phyloP scores from a whole-genome alignment of 2,113 vertebrate genomes.

The Syngnathus scovelli region DNA sequence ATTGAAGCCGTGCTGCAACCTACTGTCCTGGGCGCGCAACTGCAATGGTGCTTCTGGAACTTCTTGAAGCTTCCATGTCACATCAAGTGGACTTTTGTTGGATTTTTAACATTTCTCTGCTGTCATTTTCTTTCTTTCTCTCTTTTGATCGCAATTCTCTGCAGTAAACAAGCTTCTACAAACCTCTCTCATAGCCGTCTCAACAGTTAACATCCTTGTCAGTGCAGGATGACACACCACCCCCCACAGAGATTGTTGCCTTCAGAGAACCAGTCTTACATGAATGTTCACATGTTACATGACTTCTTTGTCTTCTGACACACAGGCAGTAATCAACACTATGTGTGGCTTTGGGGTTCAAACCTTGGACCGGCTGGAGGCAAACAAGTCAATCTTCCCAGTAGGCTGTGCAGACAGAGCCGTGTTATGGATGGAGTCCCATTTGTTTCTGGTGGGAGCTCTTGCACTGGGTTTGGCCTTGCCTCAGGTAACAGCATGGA shows the following conservation, averaged over 20 bases:
- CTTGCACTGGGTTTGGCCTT: conserved; percentile 69
- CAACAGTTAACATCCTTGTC: conserved; percentile 10
- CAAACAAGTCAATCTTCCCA: conserved; percentile 60
- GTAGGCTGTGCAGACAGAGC: conserved; percentile 70
- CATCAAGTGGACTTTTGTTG: conserved; percentile 7
- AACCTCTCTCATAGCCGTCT: conserved; percentile 15
- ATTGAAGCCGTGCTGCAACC: conserved; percentile 52
- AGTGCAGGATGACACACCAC: not conserved
- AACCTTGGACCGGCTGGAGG: conserved; percentile 58
- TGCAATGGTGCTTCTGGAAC: conserved; percentile 8
- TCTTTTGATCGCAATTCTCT: conserved; percentile 4
- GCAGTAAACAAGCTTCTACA: not conserved
- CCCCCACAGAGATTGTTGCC: not conserved
- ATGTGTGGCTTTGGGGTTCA: conserved; percentile 73
- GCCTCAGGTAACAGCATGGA: conserved; percentile 64
- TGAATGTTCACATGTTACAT: not conserved
- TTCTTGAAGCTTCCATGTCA: not conserved
- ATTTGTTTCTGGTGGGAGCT: conserved; percentile 68
- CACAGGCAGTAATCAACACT: conserved; percentile 69
- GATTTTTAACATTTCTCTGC: not conserved
- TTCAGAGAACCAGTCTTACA: not conserved
- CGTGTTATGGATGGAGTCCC: conserved; percentile 69
- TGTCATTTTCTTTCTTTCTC: not conserved
- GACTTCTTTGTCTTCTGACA: conserved; percentile 4
- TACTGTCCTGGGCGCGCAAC: conserved; percentile 45